A percentile compares a stretch with the other conserved stretches of the same genome.
Conservation (phyloP, 2,113 vertebrate genomes). For the Nipponia nippon region DNA sequence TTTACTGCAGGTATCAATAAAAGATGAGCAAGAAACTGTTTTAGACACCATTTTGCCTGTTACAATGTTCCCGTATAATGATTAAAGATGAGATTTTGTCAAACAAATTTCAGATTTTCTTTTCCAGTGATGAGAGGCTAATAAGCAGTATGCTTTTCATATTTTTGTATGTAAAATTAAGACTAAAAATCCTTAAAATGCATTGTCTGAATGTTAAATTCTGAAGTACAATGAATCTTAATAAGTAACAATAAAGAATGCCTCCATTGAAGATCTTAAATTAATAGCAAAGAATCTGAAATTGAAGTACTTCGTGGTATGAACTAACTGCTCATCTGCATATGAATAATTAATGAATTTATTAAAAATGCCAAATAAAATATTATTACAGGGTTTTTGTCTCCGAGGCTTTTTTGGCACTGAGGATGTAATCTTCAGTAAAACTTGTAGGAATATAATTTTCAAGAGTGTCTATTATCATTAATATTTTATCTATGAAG, state of each 20-base stretch:
- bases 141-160: background rate
- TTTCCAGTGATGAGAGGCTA: background rate
- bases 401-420: background rate
- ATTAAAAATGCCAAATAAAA: slow-evolving; percentile 6
- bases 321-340: background rate
- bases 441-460: slow-evolving; percentile 30
- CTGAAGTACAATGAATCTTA: background rate
- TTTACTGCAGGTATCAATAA: background rate
- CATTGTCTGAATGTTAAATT: background rate
- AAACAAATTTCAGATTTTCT: background rate
- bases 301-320: background rate
- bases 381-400: background rate
- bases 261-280: background rate
- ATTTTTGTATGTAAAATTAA: background rate
- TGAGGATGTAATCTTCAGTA: background rate
- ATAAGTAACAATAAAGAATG: background rate
- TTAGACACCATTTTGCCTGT: background rate
- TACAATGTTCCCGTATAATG: background rate
- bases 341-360: background rate
- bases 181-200: background rate
- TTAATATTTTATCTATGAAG: slow-evolving; percentile 35
- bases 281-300: background rate
- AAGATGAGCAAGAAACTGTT: background rate
- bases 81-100: background rate
- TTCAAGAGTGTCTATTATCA: slow-evolving; percentile 39